Evolutionary conservation across 2,797 vertebrate species (phyloP).

Genomic region (Anisognathus igniventris): DNA sequence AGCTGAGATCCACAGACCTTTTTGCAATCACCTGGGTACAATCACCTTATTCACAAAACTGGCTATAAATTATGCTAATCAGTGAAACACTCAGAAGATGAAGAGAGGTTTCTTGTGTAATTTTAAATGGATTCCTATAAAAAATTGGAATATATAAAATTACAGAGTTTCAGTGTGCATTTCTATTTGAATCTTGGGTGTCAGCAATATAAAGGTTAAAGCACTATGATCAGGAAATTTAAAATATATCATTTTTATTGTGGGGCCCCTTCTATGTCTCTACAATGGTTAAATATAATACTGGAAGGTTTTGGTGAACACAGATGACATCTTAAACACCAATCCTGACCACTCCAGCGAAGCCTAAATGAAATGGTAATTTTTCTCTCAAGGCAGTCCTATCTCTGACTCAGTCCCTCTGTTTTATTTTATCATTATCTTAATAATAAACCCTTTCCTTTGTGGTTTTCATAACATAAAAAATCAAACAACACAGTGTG

Average conservation of each 20-base stretch:
- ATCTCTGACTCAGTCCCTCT: neutral
- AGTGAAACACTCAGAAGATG: neutral
- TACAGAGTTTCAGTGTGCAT: neutral
- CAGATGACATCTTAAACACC: neutral
- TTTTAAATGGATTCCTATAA: conserved; percentile 1
- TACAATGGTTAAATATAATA: neutral
- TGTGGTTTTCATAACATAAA: neutral
- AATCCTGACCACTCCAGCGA: neutral
- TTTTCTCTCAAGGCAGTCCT: neutral
- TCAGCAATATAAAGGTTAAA: neutral
- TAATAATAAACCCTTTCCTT: neutral
- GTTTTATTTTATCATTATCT: neutral
- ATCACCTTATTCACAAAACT: conserved; percentile 21
- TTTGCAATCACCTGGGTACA: conserved; percentile 48
- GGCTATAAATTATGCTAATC: conserved; percentile 24
- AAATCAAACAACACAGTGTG: neutral
- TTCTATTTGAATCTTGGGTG: neutral
- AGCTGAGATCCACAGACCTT: neutral
- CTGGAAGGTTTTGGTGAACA: neutral
- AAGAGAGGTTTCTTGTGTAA: neutral
- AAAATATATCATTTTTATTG: neutral
- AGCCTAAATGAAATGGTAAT: neutral
- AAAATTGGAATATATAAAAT: neutral
- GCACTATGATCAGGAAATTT: neutral
- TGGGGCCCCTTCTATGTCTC: neutral